Evolutionary conservation across 2,797 vertebrate species (phyloP).

Genomic region (Hemibagrus guttatus): DNA sequence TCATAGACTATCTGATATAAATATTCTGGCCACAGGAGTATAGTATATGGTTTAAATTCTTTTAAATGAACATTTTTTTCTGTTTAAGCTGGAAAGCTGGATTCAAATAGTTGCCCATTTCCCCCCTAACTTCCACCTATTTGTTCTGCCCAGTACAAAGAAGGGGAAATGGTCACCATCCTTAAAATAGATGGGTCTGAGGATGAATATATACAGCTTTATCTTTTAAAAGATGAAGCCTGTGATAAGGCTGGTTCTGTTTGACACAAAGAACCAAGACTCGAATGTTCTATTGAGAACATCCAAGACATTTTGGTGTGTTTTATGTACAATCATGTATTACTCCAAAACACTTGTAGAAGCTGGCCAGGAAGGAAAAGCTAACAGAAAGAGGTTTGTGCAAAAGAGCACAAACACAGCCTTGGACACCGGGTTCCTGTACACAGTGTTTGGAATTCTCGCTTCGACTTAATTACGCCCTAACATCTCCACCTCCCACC

Average conservation of each 20-base stretch:
- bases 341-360: background rate
- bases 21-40: background rate
- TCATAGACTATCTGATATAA: background rate
- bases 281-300: background rate
- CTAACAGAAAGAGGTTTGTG: background rate
- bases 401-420: constrained; percentile 18
- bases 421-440: constrained; percentile 15
- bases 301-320: background rate
- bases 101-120: background rate
- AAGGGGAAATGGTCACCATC: background rate
- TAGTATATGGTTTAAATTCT: too few species aligned
- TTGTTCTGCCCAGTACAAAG: background rate
- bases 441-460: constrained; percentile 26
- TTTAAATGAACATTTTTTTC: too few species aligned
- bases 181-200: background rate
- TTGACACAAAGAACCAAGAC: background rate
- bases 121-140: too few species aligned
- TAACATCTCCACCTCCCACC: constrained; percentile 27
- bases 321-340: background rate
- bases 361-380: constrained; percentile 8
- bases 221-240: background rate
- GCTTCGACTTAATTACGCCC: constrained; percentile 18
- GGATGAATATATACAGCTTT: background rate
- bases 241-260: background rate
- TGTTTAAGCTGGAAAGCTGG: background rate